A percentile compares a stretch with the other conserved stretches of the same genome.
Conservation (phyloP, 2,888 invertebrate species). For the Sycophila texana region DNA sequence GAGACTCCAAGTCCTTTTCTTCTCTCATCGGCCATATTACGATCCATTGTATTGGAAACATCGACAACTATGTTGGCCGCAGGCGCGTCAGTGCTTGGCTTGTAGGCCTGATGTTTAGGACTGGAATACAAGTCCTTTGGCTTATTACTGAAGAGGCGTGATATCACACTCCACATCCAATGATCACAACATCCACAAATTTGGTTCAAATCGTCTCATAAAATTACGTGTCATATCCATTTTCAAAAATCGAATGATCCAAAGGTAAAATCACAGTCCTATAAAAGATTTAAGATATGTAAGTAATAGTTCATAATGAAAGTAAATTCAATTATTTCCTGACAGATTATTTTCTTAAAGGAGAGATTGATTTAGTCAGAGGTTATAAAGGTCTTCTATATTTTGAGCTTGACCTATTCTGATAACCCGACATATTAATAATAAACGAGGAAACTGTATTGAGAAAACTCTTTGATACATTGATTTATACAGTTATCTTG, state of each 20-base stretch:
- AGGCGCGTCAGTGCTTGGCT: conserved; percentile 61
- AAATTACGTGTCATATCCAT: conserved; percentile 23
- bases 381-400: conserved; percentile 13
- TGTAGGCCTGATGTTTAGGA: conserved; percentile 61
- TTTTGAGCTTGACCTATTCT: conserved; percentile 25
- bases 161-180: conserved; percentile 76
- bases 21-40: conserved; percentile 73
- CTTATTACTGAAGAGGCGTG: conserved; percentile 72
- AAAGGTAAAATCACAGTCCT: conserved; percentile 27
- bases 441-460: no score
- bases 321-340: not conserved
- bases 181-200: conserved; percentile 58
- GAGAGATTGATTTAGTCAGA: conserved; percentile 6
- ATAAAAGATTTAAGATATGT: conserved; percentile 23
- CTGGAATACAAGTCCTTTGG: conserved; percentile 60
- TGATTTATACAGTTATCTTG: no score
- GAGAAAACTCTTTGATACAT: no score
- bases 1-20: conserved; percentile 66
- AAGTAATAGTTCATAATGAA: not conserved
- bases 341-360: not conserved
- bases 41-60: conserved; percentile 75
- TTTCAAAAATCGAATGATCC: conserved; percentile 4
- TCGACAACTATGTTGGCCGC: conserved; percentile 72
- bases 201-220: conserved; percentile 41
- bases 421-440: conserved; percentile 16